Base-by-base conservation (phyloP, 2,113 vertebrate species). In the Daubentonia madagascariensis region DNA sequence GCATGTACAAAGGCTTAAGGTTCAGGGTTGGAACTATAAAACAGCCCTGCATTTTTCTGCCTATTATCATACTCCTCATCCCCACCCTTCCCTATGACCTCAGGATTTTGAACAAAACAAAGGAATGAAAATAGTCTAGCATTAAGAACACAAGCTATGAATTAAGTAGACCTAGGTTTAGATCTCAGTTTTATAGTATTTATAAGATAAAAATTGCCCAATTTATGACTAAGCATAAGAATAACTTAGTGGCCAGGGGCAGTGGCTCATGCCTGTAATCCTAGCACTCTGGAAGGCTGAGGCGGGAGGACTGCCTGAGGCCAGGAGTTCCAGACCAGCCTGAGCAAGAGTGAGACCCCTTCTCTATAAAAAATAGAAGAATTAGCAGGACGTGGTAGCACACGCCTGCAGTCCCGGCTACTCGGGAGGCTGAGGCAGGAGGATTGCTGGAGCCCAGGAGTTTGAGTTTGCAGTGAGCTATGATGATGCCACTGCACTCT, bases 61-160 rank as follows among this genome's bases (percentile, higher is more conserved):
- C 37, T 92, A 45, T 85, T 43, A 57, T 35, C 40, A 16, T 28
- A 11, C 13, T 94, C 57, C 17, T 94, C 30, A 57, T 40, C 37
- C 9, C 40, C 9, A 45, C 32, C 5, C 25, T 72, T 45, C 75
- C 23, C 65, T 83, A 13, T n/a, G 35, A 79, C 37, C 25, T 96
- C 45, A 94, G 22, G 65, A 76, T 80, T 92, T 75, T 85, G 67
- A 92, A 94, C n/a, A 91, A 97, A 95, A 91, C 61, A 72, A 85
- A 79, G 80, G 18, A 94, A 72, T 72, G 59, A 93, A 92, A 72
- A 85, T 43, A 68, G 30, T 10, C 40, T 52, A 95, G 45, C 73
- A 83, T 94, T 92, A 87, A 52, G 52, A 84, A 85, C 16, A 75
- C 7, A 80, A 45, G 17, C 20, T 87, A 59, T 37, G 17, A 57